These are phyloP conservation scores for Bursaphelenchus mucronatus DNA, from an alignment of 1,140 invertebrate species.

Conservation along the genomic window DNA sequence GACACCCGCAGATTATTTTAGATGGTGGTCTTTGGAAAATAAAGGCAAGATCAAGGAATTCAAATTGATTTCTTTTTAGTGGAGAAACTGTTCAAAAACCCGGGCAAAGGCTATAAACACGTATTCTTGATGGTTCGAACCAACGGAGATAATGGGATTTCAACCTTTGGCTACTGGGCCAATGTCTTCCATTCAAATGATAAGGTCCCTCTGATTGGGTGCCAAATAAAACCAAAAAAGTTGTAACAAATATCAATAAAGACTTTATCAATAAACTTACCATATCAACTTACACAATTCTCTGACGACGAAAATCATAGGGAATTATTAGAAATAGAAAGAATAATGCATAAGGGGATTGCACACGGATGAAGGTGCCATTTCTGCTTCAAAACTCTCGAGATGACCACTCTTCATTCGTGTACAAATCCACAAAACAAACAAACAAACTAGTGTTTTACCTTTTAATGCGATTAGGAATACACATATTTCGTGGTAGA, in stretches of 20 bases:
- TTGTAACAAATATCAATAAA: neutral
- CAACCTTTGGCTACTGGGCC: slow-evolving; percentile 20
- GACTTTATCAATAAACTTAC: neutral
- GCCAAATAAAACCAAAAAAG: neutral
- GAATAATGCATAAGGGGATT: neutral
- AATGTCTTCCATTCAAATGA: slow-evolving; percentile 15
- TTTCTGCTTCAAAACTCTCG: neutral
- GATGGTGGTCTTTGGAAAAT: slow-evolving; percentile 22
- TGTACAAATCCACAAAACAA: too few species aligned
- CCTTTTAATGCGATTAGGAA: too few species aligned
- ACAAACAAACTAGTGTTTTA: too few species aligned
- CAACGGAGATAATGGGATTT: slow-evolving; percentile 13
- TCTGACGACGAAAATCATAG: neutral
- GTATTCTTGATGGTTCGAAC: slow-evolving; percentile 19
- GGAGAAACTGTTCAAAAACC: slow-evolving; percentile 10
- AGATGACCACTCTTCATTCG: slow-evolving; percentile 1
- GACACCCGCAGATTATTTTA: slow-evolving; percentile 15
- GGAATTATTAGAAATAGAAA: neutral
- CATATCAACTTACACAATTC: neutral
- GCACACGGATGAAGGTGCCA: slow-evolving; percentile 22
- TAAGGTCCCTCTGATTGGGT: slow-evolving; percentile 7
- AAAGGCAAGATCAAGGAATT: slow-evolving; percentile 4
- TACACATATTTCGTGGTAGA: too few species aligned
- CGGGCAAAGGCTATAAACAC: slow-evolving; percentile 9
- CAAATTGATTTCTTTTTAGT: neutral